Conservation (phyloP, 2,113 vertebrate genomes). For the Chinchilla lanigera region DNA sequence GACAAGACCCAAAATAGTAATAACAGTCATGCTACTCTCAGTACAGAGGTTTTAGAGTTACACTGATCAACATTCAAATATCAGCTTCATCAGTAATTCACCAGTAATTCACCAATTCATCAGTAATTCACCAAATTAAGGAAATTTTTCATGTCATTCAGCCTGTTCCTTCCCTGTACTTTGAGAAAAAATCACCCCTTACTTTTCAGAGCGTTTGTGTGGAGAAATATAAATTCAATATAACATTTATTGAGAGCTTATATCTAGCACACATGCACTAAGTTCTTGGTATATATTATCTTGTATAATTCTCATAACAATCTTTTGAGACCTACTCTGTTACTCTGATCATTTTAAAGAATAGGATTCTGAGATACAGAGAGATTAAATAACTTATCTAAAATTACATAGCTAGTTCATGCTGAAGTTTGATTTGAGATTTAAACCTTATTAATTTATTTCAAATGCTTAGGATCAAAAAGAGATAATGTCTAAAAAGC, state of each 20-base stretch:
- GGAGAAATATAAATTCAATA: background rate
- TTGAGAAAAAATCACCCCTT: slow-evolving; percentile 31
- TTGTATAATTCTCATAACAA: background rate
- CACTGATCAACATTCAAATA: background rate
- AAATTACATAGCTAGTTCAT: background rate
- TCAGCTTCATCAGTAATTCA: background rate
- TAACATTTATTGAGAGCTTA: background rate
- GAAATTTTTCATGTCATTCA: background rate
- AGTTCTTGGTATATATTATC: background rate
- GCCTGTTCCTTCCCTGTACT: background rate
- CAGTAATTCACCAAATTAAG: background rate
- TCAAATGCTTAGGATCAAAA: background rate
- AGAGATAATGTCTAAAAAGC: background rate
- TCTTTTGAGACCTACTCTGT: background rate
- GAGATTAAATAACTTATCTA: background rate
- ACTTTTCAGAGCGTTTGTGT: background rate
- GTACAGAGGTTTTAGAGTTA: background rate
- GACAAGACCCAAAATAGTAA: background rate
- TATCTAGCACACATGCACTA: background rate
- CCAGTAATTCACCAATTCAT: too few relatives aligned
- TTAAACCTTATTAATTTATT: background rate
- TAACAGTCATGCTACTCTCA: background rate
- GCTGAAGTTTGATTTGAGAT: background rate
- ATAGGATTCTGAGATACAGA: background rate
- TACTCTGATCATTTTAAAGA: background rate